Base-by-base conservation (phyloP, 2,113 vertebrate genomes). In the Falcunculus frontatus region DNA sequence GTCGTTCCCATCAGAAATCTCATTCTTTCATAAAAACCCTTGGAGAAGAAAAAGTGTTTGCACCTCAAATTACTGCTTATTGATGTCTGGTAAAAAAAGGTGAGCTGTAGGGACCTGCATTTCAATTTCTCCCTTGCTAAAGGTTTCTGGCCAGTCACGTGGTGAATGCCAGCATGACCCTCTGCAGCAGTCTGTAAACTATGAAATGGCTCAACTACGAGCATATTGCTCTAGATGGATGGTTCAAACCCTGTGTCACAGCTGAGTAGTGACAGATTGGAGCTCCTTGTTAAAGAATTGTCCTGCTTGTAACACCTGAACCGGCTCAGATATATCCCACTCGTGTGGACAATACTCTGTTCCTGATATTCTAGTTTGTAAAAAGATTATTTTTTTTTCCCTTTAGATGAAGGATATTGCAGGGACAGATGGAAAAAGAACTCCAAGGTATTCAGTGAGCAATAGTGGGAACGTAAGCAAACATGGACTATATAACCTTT, bases 331-430 rank as follows among this genome's bases (percentile, higher is more conserved):
- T 15, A 32, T 3, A 63, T 32, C 72, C 57, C 30, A 79, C 39
- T 22, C 3, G 3, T 6, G 18, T 4, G 13, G 13, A 18, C 13
- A n/a, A 11, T 1, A 29, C 35, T 64, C 9, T 19, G 11, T 46
- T 37, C 35, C 67, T 42, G 11, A 53, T 21, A 32, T 6, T 6
- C 1, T 23, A 26, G 10, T 3, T 10, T 75, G 15, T 7, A 52
- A 30, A 87, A 81, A 30, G 2, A 67, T 46, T 20, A 29, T 3
- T 6, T 29, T 47, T 11, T 8, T 23, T 59, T 10, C 12, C 30
- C 10, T 82, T 82, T 35, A 44, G 3, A 35, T 44, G 7, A 49
- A 49, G 12, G 8, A 50, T 46, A n/a, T 17, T 70, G 5, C 46
- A 74, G 57, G 9, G 13, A 81, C 9, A 63, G 56, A 52, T 1